A percentile compares a stretch with the other conserved stretches of the same genome.
Conservation (phyloP, 2,113 vertebrate species). For the Campylomormyrus numenius region DNA sequence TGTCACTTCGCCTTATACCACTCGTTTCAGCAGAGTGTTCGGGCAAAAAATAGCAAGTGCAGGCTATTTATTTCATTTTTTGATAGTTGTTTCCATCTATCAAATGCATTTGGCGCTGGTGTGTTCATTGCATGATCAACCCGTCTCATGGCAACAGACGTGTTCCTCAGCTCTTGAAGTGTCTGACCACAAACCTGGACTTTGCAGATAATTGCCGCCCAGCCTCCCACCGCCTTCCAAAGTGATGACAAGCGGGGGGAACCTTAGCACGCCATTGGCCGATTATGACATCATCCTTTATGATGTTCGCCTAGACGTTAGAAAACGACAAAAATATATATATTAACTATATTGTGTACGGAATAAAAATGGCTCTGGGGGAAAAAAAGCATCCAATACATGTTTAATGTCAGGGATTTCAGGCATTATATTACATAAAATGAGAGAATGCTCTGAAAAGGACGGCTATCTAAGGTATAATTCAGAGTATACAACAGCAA, state of each 20-base stretch:
- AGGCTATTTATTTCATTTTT: neutral
- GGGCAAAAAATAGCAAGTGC: neutral
- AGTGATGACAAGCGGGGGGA: neutral
- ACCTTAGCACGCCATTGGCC: neutral
- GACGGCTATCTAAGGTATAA: neutral
- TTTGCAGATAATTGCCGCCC: neutral
- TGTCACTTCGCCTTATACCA: neutral
- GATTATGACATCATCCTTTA: neutral
- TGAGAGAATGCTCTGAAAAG: neutral
- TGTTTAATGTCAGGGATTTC: neutral
- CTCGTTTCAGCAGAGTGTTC: neutral
- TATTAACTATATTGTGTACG: neutral
- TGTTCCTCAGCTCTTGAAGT: slow-evolving; percentile 1
- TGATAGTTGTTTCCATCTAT: neutral
- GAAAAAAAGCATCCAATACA: neutral
- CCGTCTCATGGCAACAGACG: slow-evolving; percentile 14
- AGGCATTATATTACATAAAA: neutral
- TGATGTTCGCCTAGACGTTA: neutral
- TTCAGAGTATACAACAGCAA: neutral
- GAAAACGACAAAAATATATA: neutral
- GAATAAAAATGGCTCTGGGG: neutral
- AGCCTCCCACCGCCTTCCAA: neutral
- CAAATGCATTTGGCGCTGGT: neutral
- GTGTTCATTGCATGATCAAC: neutral
- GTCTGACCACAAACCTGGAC: neutral